These are phyloP conservation scores for Oceanites oceanicus DNA, from an alignment of 2,113 vertebrate genomes.

Conservation along the genomic window DNA sequence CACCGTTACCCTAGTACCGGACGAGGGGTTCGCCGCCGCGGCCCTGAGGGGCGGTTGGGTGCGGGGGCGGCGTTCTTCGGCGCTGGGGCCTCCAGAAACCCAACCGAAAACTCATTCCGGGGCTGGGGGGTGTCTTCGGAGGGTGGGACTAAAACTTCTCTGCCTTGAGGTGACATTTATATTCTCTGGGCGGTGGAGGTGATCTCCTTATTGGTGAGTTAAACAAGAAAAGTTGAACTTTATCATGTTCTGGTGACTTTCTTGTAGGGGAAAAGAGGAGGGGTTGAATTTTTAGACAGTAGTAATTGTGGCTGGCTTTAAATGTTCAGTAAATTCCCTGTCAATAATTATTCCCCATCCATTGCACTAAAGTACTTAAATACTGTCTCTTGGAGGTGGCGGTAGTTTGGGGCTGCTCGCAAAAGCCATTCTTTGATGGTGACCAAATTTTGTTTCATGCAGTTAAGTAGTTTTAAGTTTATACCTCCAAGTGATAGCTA, in stretches of 20 bases:
- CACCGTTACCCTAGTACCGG: background rate
- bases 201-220: background rate
- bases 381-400: background rate
- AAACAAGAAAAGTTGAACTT: background rate
- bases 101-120: too few relatives aligned
- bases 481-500: background rate
- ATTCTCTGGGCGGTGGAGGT: background rate
- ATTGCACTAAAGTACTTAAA: background rate
- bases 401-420: background rate
- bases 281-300: background rate
- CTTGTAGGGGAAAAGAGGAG: background rate
- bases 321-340: background rate
- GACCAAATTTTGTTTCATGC: background rate
- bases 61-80: background rate
- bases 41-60: background rate
- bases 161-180: rapidly evolving
- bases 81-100: background rate
- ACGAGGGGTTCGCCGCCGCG: background rate
- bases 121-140: too few relatives aligned
- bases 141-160: background rate
- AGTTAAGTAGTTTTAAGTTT: background rate
- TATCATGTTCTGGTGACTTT: background rate
- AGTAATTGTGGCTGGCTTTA: background rate
- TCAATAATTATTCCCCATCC: rapidly evolving
- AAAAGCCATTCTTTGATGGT: background rate